phyloP scores from a whole-genome alignment of 2,888 invertebrate species.

The Calliphora vomitoria region DNA sequence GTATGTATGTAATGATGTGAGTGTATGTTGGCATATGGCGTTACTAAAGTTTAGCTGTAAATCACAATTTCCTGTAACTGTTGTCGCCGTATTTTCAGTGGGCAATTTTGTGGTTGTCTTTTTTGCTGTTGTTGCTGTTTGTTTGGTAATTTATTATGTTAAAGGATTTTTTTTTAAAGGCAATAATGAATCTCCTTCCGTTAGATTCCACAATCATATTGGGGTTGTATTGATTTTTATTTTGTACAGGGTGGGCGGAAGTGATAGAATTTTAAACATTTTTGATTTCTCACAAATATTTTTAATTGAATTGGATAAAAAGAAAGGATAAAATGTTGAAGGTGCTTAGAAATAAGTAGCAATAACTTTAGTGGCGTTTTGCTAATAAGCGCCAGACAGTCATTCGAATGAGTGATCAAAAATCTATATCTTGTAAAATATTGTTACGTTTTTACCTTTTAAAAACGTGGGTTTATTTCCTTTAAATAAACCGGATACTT shows the following conservation, averaged over 20 bases:
- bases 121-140: slow-evolving; percentile 62
- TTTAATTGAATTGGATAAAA: neutral
- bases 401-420: too few species aligned
- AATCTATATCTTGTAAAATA: too few species aligned
- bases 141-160: slow-evolving; percentile 71
- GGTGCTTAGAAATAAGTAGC: too few species aligned
- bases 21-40: slow-evolving; percentile 65
- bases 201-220: slow-evolving; percentile 29
- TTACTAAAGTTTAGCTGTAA: slow-evolving; percentile 73
- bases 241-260: neutral
- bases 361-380: too few species aligned
- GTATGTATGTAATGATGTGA: neutral
- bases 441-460: too few species aligned
- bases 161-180: slow-evolving; percentile 66
- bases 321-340: too few species aligned
- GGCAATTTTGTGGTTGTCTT: slow-evolving; percentile 73
- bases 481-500: too few species aligned
- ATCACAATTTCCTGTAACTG: slow-evolving; percentile 76
- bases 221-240: slow-evolving; percentile 30
- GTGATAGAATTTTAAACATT: neutral
- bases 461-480: too few species aligned
- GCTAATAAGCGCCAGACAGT: too few species aligned
- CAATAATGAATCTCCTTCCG: slow-evolving; percentile 66
- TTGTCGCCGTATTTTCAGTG: slow-evolving; percentile 74
- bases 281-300: neutral